These are phyloP conservation scores for Ecliptopera silaceata DNA, from an alignment of 2,888 invertebrate genomes.

Conservation along the genomic window DNA sequence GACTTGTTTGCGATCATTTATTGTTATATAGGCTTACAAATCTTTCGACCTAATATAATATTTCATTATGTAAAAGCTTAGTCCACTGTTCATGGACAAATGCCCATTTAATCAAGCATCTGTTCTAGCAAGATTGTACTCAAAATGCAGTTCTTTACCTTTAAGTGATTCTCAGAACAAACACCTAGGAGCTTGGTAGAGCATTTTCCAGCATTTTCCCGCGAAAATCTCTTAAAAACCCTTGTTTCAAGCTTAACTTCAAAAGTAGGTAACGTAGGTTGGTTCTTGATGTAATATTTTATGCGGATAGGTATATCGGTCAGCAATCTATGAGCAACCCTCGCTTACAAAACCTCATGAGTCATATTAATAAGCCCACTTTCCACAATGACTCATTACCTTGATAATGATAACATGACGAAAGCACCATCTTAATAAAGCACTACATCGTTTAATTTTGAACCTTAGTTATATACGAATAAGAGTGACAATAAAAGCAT, in stretches of 20 bases:
- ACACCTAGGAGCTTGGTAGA: too few species aligned
- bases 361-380: constrained; percentile 67
- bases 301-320: constrained; percentile 21
- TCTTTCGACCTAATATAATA: too few species aligned
- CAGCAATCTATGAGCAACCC: constrained; percentile 37
- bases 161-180: too few species aligned
- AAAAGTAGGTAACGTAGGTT: neutral
- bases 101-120: too few species aligned
- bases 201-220: too few species aligned
- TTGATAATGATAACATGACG: constrained; percentile 64
- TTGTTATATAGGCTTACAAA: too few species aligned
- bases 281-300: neutral
- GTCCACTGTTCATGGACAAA: too few species aligned
- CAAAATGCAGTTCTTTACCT: too few species aligned
- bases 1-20: neutral
- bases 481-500: constrained; percentile 32
- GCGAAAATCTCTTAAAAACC: neutral
- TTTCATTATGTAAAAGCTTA: too few species aligned
- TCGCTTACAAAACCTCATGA: constrained; percentile 47
- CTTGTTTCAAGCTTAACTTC: neutral
- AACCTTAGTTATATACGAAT: constrained; percentile 40
- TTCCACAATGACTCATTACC: constrained; percentile 72
- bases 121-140: too few species aligned
- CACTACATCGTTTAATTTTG: constrained; percentile 28
- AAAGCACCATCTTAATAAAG: constrained; percentile 35